These are phyloP conservation scores for Leptura quadrifasciata DNA, from an alignment of 2,888 invertebrate species.

Conservation along the genomic window DNA sequence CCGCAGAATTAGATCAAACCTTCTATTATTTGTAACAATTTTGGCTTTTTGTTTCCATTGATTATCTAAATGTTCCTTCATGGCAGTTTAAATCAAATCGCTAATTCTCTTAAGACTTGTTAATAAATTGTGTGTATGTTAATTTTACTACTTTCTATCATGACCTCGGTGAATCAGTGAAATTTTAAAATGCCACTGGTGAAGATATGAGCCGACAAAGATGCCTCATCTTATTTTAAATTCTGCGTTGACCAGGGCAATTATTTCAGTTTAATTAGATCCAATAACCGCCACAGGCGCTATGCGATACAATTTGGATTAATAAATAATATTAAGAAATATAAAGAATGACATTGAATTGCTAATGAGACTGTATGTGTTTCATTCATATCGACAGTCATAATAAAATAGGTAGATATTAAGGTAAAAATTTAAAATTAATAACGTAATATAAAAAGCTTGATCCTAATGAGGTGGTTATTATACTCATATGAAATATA, in stretches of 20 bases:
- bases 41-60: neutral
- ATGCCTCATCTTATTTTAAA: neutral
- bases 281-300: neutral
- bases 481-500: neutral
- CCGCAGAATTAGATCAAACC: too few species aligned
- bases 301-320: neutral
- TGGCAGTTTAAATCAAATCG: neutral
- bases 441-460: neutral
- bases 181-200: neutral
- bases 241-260: too few species aligned
- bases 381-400: neutral
- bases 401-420: neutral
- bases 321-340: neutral
- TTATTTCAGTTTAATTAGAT: too few species aligned
- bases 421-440: neutral
- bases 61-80: neutral
- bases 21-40: neutral
- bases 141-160: slow-evolving; percentile 9
- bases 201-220: neutral
- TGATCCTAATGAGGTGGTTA: neutral
- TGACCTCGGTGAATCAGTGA: slow-evolving; percentile 14
- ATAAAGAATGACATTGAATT: neutral
- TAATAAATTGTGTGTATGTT: neutral
- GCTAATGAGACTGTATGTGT: neutral
- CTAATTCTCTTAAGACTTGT: neutral